Evolutionary conservation across 2,113 vertebrate genomes (phyloP).

Genomic region (Nycticebus coucang): DNA sequence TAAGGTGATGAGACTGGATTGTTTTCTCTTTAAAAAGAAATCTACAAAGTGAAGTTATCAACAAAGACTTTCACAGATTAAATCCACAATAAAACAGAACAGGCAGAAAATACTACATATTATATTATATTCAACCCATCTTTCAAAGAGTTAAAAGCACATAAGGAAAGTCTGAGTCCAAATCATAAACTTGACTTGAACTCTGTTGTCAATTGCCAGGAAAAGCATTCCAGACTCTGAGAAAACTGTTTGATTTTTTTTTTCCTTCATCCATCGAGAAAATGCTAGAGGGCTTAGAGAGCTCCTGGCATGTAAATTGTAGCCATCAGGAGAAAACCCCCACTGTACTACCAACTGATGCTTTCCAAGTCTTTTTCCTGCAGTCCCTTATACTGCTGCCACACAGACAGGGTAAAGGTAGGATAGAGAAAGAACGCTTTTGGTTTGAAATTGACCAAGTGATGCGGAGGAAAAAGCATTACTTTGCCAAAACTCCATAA

Average conservation of each 20-base stretch:
- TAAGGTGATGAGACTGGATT: background rate
- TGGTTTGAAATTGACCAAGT: constrained; percentile 50
- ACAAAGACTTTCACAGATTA: constrained; percentile 36
- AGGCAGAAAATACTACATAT: background rate
- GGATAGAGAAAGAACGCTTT: constrained; percentile 24
- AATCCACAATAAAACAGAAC: background rate
- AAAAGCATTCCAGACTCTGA: constrained; percentile 77
- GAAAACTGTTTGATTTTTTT: constrained; percentile 71
- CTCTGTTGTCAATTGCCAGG: constrained; percentile 78
- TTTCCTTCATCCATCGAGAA: constrained; percentile 65
- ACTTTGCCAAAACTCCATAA: constrained; percentile 41
- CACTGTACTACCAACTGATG: constrained; percentile 25
- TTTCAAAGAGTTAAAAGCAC: constrained; percentile 73
- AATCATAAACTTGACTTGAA: constrained; percentile 80
- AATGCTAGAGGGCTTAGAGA: constrained; percentile 61
- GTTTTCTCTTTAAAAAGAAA: constrained; percentile 29
- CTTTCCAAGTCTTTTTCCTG: constrained; percentile 54
- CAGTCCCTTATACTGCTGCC: background rate
- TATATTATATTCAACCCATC: background rate
- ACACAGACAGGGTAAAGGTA: background rate
- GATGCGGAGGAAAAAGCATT: constrained; percentile 9
- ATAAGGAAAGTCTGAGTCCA: constrained; percentile 54
- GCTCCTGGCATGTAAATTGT: constrained; percentile 71
- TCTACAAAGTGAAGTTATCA: background rate
- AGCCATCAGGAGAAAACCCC: constrained; percentile 72